Percentiles rank a stretch among this genome's conserved stretches.
These are phyloP conservation scores for Teleiodes luculella DNA, from an alignment of 2,888 invertebrate species.

Conservation along the genomic window DNA sequence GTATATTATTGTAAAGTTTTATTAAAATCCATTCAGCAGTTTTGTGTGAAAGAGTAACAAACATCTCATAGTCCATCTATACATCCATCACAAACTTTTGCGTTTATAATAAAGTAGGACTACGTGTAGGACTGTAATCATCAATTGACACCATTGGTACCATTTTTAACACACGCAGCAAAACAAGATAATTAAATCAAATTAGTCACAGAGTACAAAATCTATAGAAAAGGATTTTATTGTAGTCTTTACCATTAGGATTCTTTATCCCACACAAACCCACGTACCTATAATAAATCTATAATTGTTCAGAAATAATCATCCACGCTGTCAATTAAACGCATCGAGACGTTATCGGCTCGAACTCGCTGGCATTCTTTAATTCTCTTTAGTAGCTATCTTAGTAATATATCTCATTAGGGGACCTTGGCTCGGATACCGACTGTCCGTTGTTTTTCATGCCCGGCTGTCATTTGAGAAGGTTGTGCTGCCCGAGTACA, in stretches of 20 bases:
- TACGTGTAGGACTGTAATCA: too few relatives aligned
- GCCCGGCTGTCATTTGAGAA: constrained; percentile 73
- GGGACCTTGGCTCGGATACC: constrained; percentile 76
- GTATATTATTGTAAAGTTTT: too few relatives aligned
- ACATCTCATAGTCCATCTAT: too few relatives aligned
- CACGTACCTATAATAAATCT: constrained; percentile 6
- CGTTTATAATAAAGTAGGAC: too few relatives aligned
- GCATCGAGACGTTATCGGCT: too few relatives aligned
- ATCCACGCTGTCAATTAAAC: constrained; percentile 9
- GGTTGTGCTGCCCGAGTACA: constrained; percentile 63
- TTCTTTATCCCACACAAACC: constrained; percentile 8
- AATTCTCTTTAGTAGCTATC: constrained; percentile 62
- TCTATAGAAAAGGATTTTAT: neutral
- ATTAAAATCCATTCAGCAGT: too few relatives aligned
- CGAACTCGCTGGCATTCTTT: constrained; percentile 50
- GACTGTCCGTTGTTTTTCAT: constrained; percentile 71
- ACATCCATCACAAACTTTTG: too few relatives aligned
- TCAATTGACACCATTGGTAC: too few relatives aligned
- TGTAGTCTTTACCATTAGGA: neutral
- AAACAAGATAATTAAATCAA: constrained; percentile 18
- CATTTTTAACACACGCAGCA: too few relatives aligned
- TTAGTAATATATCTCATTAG: constrained; percentile 71
- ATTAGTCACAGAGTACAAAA: too few relatives aligned
- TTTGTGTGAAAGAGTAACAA: too few relatives aligned
- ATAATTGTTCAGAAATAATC: too few relatives aligned